Evolutionary conservation across 2,797 vertebrate genomes (phyloP).

Genomic region (Capromys pilorides): DNA sequence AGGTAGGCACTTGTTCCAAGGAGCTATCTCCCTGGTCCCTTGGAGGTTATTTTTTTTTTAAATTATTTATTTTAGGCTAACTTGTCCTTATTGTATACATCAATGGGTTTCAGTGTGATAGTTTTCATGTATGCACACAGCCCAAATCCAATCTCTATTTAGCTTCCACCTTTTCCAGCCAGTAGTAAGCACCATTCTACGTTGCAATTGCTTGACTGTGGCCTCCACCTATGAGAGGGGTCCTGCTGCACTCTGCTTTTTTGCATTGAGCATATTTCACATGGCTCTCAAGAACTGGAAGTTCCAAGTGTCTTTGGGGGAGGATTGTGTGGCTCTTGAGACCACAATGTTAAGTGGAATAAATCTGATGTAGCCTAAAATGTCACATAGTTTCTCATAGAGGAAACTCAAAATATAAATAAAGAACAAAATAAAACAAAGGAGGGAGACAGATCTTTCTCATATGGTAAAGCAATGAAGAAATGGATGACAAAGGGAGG

Average conservation of each 20-base stretch:
- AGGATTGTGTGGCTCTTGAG: not conserved
- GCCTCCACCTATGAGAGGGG: not conserved
- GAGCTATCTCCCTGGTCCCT: too few relatives aligned
- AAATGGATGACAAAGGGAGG: not conserved
- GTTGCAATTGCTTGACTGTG: not conserved
- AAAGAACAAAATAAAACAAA: not conserved
- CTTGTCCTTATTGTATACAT: not conserved
- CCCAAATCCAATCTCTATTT: not conserved
- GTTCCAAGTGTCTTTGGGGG: constrained; percentile 46
- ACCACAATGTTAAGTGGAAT: not conserved
- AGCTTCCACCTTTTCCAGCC: not conserved
- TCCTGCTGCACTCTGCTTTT: not conserved
- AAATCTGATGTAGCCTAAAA: not conserved
- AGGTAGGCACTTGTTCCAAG: too few relatives aligned
- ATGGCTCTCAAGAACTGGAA: constrained; percentile 40
- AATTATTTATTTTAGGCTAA: not conserved
- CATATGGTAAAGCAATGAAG: not conserved
- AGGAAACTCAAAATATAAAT: not conserved
- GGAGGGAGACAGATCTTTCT: not conserved
- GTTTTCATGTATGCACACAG: not conserved
- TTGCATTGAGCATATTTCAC: not conserved
- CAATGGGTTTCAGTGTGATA: not conserved
- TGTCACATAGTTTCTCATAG: not conserved
- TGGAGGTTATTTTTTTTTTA: too few relatives aligned
- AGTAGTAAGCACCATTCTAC: not conserved